A percentile compares a stretch with the other conserved stretches of the same genome.
phyloP scores from a whole-genome alignment of 2,797 vertebrate genomes.

The Sebastes wilsoni region DNA sequence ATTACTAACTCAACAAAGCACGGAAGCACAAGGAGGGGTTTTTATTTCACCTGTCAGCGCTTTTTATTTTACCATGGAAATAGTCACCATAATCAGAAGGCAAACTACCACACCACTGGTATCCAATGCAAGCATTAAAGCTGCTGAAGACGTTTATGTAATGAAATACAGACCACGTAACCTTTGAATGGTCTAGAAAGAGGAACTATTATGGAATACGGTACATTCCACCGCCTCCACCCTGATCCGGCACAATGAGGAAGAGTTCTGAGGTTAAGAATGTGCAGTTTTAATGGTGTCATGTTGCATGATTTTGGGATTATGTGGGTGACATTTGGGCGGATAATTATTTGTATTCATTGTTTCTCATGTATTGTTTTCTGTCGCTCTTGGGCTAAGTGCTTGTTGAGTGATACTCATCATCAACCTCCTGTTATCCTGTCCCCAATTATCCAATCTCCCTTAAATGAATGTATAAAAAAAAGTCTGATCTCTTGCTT shows the following conservation, averaged over 20 bases:
- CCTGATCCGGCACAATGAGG: background rate
- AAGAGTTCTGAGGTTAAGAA: background rate
- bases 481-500: background rate
- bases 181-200: background rate
- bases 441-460: background rate
- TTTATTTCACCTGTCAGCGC: slow-evolving; percentile 35
- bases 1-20: slow-evolving; percentile 74
- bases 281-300: background rate
- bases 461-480: background rate
- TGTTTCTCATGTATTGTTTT: background rate
- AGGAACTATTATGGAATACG: background rate
- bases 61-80: slow-evolving; percentile 28
- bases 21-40: background rate
- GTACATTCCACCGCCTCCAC: background rate
- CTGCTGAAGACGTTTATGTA: background rate
- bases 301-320: background rate
- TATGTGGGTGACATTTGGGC: background rate
- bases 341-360: background rate
- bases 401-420: background rate
- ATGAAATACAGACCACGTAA: background rate
- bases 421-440: background rate
- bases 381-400: background rate
- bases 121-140: background rate
- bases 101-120: background rate
- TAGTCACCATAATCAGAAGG: background rate